A percentile compares a stretch with the other conserved stretches of the same genome.
These are phyloP conservation scores for Lichenostomus cassidix DNA, from an alignment of 2,113 vertebrate genomes.

Conservation along the genomic window DNA sequence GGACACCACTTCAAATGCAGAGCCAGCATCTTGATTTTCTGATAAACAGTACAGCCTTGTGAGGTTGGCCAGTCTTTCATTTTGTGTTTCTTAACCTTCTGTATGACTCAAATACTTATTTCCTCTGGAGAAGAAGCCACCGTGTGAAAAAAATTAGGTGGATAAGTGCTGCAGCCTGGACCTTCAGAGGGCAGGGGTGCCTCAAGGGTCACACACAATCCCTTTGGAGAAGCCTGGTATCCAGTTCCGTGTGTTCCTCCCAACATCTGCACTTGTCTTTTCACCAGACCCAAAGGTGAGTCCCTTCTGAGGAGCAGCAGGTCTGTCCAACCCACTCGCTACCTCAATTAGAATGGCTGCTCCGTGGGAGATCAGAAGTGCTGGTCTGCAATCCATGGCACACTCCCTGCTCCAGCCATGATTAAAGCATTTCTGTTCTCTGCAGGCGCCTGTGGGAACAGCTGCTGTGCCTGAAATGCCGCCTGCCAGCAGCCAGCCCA, in stretches of 20 bases:
- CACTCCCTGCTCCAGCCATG: not conserved
- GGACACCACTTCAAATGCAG: not conserved
- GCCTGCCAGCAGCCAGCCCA: not conserved
- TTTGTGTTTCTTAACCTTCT: not conserved
- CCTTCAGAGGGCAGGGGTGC: not conserved
- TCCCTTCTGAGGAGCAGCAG: not conserved
- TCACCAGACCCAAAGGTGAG: rapidly evolving
- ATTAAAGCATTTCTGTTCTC: not conserved
- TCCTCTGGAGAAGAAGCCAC: not conserved
- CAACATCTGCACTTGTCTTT: not conserved
- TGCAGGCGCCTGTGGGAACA: not conserved
- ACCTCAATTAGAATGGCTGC: not conserved
- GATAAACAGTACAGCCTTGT: too few species aligned
- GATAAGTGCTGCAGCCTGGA: not conserved
- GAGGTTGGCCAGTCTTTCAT: not conserved
- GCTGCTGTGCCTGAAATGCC: not conserved
- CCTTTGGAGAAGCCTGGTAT: not conserved
- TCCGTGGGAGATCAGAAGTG: not conserved
- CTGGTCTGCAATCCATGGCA: rapidly evolving
- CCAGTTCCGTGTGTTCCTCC: rapidly evolving
- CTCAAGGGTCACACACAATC: not conserved
- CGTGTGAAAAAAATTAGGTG: rapidly evolving
- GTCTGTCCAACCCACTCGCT: not conserved
- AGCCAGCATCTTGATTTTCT: not conserved
- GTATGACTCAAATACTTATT: not conserved